Percentiles rank a stretch among this genome's conserved stretches.
Conservation (phyloP, 2,888 invertebrate species). For the Agrenia bidenticulata region DNA sequence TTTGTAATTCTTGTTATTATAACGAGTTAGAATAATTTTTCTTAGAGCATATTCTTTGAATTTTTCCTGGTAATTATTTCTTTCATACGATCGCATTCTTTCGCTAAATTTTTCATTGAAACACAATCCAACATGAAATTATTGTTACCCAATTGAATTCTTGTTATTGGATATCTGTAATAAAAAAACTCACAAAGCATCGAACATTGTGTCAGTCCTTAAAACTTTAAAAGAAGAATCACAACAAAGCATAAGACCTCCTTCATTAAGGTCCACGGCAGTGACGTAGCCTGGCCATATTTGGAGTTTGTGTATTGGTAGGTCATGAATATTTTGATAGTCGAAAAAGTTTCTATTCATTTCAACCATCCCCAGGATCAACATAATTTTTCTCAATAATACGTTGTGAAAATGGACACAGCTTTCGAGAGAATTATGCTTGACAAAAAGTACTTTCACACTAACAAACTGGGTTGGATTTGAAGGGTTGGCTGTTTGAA, state of each 20-base stretch:
- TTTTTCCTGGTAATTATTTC: conserved; percentile 17
- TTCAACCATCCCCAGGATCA: conserved; percentile 69
- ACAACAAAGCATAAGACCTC: conserved; percentile 80
- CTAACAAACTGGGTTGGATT: conserved; percentile 60
- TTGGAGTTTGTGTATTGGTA: conserved; percentile 67
- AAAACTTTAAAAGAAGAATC: conserved; percentile 86
- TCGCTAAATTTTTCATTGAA: not conserved
- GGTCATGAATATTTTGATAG: conserved; percentile 63
- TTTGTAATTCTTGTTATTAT: conserved; percentile 85
- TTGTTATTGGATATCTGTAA: too few relatives aligned
- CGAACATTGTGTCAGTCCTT: conserved; percentile 70
- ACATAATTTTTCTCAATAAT: conserved; percentile 77
- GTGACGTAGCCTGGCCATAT: conserved; percentile 92
- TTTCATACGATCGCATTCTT: not conserved
- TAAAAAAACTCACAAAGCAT: conserved; percentile 23
- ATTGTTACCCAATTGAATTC: too few relatives aligned
- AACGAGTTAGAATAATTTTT: conserved; percentile 74
- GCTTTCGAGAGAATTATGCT: conserved; percentile 64
- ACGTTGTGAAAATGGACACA: conserved; percentile 78
- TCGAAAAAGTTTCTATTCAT: conserved; percentile 79
- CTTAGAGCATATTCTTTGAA: conserved; percentile 58
- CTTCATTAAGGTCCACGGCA: conserved; percentile 81
- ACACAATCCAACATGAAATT: conserved; percentile 4
- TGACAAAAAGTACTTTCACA: conserved; percentile 63
- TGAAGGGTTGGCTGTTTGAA: conserved; percentile 60